Evolutionary conservation across 2,888 invertebrate species (phyloP), one percentile per base, ranked within the genome.

Genomic region (Dichetophora obliterata): DNA sequence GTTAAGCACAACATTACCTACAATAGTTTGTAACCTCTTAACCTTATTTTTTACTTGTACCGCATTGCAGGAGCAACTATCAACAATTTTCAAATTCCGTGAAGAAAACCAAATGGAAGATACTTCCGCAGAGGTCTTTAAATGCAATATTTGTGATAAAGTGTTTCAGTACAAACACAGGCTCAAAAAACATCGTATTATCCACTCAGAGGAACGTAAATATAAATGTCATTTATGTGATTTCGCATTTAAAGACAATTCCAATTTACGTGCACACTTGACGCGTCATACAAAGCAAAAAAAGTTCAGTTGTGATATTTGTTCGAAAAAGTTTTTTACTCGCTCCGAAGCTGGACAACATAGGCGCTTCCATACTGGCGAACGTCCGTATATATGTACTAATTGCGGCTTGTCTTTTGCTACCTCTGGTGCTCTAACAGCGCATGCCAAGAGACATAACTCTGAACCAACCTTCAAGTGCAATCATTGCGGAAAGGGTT

Each of bases 311-410:
- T 87, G 87, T 34, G 85, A 86, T 19, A 83, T 87, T 3, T 87
- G 88, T 31, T 82, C 79, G 43, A 88, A 87, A 73, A 83, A 84
- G 4, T 87, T 83, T 71, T 82, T 86, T 22, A 86, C 83, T 75
- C 84, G 87, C 76, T 87, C 87, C 77, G 86, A 87, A 78, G 71
- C 87, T 52, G 75, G 81, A 4, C 85, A 87, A 57, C 88, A 87
- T 71, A 82, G 84, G 22, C 84, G 87, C 0, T 75, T 86, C 70
- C 87, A 87, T 48, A 85, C 88, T 0, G 87, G 87, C 0, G 87
- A 88, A 63, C 85, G 86, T 19, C 88, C 87, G 2, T 81, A 75
- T 59, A 82, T 83, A 3, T 87, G 87, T 19, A 82, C 84, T n/a
- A 79, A 84, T 37, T 88, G 87, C 52, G 82, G 77, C 0, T 84